phyloP scores from a whole-genome alignment of 2,797 vertebrate species.

The Cossypha heuglini region DNA sequence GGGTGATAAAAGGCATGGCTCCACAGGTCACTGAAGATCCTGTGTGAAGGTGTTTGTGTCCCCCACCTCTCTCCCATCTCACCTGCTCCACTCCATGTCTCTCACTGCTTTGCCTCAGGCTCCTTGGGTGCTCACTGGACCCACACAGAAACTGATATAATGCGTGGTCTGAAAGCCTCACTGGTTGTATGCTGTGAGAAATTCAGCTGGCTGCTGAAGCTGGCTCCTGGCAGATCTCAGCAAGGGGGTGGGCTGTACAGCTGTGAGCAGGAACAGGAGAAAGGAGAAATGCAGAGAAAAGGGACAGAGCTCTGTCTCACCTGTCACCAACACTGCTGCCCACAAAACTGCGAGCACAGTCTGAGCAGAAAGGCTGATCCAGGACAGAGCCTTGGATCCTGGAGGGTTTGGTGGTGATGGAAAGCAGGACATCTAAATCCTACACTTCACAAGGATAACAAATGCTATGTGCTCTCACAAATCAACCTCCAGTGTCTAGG shows the following conservation, averaged over 20 bases:
- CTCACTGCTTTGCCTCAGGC: background rate
- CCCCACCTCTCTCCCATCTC: background rate
- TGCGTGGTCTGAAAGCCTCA: background rate
- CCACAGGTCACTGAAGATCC: background rate
- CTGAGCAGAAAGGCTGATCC: background rate
- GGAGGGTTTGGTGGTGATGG: background rate
- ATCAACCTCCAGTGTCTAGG: background rate
- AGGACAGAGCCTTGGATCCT: background rate
- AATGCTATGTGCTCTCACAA: background rate
- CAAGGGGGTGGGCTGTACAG: background rate
- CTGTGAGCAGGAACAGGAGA: background rate
- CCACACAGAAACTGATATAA: fast-evolving
- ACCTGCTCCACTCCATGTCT: background rate
- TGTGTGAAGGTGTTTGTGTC: background rate
- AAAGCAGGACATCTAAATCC: background rate
- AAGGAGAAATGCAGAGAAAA: background rate
- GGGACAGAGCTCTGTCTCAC: background rate
- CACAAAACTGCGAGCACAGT: background rate
- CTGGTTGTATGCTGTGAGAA: background rate
- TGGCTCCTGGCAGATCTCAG: background rate
- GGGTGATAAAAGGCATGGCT: background rate
- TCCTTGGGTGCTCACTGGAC: background rate
- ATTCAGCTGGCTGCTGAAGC: background rate
- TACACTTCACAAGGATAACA: background rate
- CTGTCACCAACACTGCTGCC: background rate